Base-by-base conservation (phyloP, 2,888 invertebrate species). In the Sarcophaga caerulescens region DNA sequence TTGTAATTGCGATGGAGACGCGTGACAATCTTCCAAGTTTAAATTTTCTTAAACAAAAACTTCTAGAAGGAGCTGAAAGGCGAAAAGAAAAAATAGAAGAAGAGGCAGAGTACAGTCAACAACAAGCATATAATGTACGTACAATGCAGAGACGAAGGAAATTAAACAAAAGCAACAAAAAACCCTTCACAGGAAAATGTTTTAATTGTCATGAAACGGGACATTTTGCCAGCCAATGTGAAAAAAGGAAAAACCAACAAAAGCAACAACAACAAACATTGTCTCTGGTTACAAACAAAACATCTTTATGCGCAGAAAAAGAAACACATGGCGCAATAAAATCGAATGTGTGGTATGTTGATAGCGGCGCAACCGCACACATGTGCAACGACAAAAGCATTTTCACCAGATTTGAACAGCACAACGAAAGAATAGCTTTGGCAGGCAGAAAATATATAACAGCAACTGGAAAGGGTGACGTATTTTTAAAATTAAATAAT, bases 381-480 rank as follows among this genome's bases (percentile, higher is more conserved):
- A 81, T 86, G 85, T 85, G 85, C 75, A 87, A 84, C 12, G 68
- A 88, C 12, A 77, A 35, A 63, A 73, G 62, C 44, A 76, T 84
- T 63, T 87, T 88, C 35, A 11, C 12, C 4, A 63, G 76, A 21
- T 80, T 88, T 14, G 17, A 75, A 23, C 25, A 80, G n/a, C 83
- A 83, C 14, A 86, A 82, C 17, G 88, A 88, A 73, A 45, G 60
- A 68, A 88, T 88, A 45, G 66, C 69, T 12, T 81, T 87, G 19
- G 82, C 87, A 8, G 86, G 86, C 35, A 81, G 86, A 45, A 88
- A 82, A 74, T 82, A 47, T 21, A 79, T 88, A 44, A 59, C 65
- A 45, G 84, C 87, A 14, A 78, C 79, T 21, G 85, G 77, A 85
- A 87, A 87, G 85, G 85, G 86, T 86, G 85, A 85, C 75, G 87